Conservation (phyloP, 2,888 invertebrate genomes). For the Mystacides longicornis region DNA sequence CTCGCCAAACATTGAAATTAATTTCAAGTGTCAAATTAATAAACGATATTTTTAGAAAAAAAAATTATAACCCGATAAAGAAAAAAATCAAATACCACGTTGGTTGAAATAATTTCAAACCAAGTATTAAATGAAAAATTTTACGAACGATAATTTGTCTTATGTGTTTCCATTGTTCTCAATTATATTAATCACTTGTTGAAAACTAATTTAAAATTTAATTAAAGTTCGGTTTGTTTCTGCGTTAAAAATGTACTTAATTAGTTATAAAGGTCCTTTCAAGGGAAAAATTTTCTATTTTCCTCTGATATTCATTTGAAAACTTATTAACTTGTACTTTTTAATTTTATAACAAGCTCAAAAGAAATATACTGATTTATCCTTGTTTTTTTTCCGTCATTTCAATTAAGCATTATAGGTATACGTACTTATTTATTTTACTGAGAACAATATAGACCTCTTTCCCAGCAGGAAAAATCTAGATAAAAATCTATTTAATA, state of each 20-base stretch:
- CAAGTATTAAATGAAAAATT: not conserved
- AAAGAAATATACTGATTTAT: too few species aligned
- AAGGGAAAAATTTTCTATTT: too few species aligned
- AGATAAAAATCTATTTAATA: too few species aligned
- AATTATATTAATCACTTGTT: not conserved
- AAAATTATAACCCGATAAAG: not conserved
- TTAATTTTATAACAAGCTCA: too few species aligned
- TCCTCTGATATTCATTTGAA: too few species aligned
- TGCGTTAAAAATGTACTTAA: not conserved
- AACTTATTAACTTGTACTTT: too few species aligned
- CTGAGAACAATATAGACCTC: too few species aligned
- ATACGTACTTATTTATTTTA: too few species aligned
- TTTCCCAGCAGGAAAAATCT: too few species aligned
- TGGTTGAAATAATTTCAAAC: not conserved
- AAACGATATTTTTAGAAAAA: not conserved
- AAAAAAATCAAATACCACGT: too few species aligned
- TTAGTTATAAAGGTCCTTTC: not conserved
- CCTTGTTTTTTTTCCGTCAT: too few species aligned
- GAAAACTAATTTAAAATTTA: not conserved
- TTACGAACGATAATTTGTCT: not conserved
- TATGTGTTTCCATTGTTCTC: not conserved
- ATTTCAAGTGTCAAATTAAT: not conserved
- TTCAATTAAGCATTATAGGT: too few species aligned
- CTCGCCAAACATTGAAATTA: not conserved
- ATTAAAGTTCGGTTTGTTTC: not conserved